Percentiles rank a stretch among this genome's conserved stretches.
Evolutionary conservation across 2,888 invertebrate species (phyloP).

Genomic region (Craniophora ligustri): DNA sequence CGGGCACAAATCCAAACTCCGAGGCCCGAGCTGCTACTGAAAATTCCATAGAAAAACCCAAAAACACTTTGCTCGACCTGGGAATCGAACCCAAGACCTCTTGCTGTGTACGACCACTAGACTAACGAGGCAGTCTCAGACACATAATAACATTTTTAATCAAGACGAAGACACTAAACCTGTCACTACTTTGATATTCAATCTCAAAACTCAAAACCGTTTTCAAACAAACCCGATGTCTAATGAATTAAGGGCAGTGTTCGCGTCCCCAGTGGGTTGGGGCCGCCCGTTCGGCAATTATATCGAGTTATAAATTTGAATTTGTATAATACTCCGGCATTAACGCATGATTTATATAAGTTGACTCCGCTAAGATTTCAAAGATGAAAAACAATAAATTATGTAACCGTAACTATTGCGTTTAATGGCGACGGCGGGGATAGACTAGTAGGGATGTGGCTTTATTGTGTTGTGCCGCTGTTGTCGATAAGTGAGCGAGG

Average conservation of each 20-base stretch:
- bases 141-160: not conserved
- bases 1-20: no score
- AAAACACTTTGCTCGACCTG: no score
- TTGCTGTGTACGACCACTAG: no score
- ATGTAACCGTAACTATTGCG: constrained; percentile 86
- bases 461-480: constrained; percentile 8
- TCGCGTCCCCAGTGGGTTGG: constrained; percentile 61
- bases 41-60: no score
- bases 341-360: constrained; percentile 88
- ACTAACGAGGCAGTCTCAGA: no score
- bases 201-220: constrained; percentile 47
- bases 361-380: constrained; percentile 88
- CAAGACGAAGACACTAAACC: not conserved
- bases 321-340: constrained; percentile 88
- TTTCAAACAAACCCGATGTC: constrained; percentile 53
- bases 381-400: constrained; percentile 89
- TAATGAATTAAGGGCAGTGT: constrained; percentile 84
- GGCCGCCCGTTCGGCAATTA: constrained; percentile 85
- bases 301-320: constrained; percentile 89
- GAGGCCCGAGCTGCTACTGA: no score
- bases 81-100: no score
- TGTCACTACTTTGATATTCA: constrained; percentile 24
- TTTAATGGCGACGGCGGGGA: constrained; percentile 73
- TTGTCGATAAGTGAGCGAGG: not conserved
- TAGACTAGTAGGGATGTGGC: constrained; percentile 63